A percentile compares a stretch with the other conserved stretches of the same genome.
Conservation (phyloP, 2,797 vertebrate species). For the Darevskia mixta region DNA sequence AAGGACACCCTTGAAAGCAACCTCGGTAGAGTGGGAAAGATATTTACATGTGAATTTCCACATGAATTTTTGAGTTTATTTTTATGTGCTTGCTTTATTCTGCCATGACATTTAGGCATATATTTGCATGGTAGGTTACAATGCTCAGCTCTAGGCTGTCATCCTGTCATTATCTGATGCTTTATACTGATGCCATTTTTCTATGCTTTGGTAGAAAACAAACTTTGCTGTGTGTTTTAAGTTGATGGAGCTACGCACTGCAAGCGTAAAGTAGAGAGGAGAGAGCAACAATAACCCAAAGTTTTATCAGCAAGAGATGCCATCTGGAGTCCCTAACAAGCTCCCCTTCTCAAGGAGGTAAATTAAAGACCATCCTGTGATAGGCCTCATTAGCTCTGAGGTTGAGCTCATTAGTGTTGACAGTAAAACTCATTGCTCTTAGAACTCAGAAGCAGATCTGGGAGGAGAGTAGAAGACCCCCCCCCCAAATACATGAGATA, state of each 20-base stretch:
- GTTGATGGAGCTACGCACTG: background rate
- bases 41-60: background rate
- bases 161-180: background rate
- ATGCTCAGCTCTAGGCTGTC: background rate
- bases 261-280: background rate
- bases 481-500: background rate
- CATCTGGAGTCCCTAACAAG: conserved; percentile 9
- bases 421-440: conserved; percentile 6
- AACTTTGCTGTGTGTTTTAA: background rate
- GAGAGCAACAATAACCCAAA: background rate
- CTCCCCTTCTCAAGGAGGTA: background rate
- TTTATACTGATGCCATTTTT: background rate
- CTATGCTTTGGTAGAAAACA: background rate
- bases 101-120: background rate
- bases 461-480: background rate
- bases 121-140: background rate
- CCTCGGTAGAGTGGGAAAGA: background rate
- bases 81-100: background rate
- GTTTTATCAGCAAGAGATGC: conserved; percentile 2
- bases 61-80: background rate
- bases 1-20: background rate
- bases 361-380: background rate
- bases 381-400: background rate
- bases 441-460: background rate
- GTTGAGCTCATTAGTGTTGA: conserved; percentile 11